phyloP scores from a whole-genome alignment of 1,140 invertebrate species.

The Cydia fagiglandana region DNA sequence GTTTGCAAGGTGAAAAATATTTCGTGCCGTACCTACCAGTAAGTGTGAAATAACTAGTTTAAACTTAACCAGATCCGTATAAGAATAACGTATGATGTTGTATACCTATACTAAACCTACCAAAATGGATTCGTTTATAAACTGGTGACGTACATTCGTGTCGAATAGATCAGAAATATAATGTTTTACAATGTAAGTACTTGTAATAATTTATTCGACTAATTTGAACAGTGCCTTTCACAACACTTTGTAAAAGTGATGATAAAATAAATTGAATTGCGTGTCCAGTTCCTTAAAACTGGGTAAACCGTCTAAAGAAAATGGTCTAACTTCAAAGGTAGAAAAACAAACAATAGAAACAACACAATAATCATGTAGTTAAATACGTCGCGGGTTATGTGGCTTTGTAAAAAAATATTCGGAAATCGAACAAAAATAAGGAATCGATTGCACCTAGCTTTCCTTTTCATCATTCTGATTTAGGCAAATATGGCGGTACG shows the following conservation, averaged over 20 bases:
- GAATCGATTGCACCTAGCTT: conserved; percentile 31
- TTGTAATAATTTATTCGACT: background rate
- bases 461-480: conserved; percentile 36
- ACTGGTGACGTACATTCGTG: no score
- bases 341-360: conserved; percentile 12
- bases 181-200: background rate
- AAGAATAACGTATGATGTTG: no score
- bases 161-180: no score
- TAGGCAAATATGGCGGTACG: conserved; percentile 33
- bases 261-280: background rate
- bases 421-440: conserved; percentile 36
- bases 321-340: conserved; percentile 13
- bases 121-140: no score
- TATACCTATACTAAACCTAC: no score
- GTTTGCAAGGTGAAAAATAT: no score
- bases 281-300: background rate
- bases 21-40: no score
- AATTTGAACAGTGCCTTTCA: background rate
- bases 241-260: background rate
- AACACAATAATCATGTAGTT: conserved; percentile 17
- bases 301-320: background rate
- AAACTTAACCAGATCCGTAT: no score
- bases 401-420: conserved; percentile 29
- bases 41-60: no score
- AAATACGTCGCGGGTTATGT: conserved; percentile 9